Conservation (phyloP, 2,113 vertebrate genomes). For the Clinocottus analis region DNA sequence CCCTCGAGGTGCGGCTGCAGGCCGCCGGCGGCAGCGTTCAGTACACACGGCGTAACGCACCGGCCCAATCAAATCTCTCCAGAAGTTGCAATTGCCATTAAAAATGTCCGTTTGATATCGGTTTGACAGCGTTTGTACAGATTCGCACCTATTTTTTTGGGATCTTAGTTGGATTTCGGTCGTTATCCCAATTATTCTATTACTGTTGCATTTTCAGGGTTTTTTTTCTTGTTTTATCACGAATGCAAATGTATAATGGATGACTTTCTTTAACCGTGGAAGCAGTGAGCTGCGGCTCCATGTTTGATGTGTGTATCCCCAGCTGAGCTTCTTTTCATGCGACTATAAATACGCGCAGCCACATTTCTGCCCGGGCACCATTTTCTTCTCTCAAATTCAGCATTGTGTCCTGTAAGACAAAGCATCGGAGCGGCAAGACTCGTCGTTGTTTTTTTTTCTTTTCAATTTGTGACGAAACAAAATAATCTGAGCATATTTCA, state of each 20-base stretch:
- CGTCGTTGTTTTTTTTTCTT: background rate
- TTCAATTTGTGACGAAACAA: constrained; percentile 48
- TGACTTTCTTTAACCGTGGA: background rate
- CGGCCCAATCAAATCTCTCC: constrained; percentile 17
- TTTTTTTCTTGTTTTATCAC: background rate
- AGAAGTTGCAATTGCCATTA: background rate
- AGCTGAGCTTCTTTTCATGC: constrained; percentile 32
- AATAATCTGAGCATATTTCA: constrained; percentile 58
- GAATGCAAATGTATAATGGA: constrained; percentile 14
- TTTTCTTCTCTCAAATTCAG: constrained; percentile 21
- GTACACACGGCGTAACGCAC: too few species aligned
- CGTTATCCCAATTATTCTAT: background rate
- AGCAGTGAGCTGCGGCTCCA: constrained; percentile 21
- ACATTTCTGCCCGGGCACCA: constrained; percentile 22
- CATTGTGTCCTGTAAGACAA: constrained; percentile 28
- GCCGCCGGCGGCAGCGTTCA: constrained; percentile 1
- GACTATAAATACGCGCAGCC: constrained; percentile 59
- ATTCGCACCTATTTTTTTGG: background rate
- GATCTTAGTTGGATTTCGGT: background rate
- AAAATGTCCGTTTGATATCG: background rate
- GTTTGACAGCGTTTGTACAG: background rate
- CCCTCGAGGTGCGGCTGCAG: constrained; percentile 38
- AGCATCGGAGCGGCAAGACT: constrained; percentile 24
- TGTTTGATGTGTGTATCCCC: constrained; percentile 47
- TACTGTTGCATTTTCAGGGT: background rate